Evolutionary conservation across 2,888 invertebrate genomes (phyloP).

Genomic region (Carterocephalus palaemon): DNA sequence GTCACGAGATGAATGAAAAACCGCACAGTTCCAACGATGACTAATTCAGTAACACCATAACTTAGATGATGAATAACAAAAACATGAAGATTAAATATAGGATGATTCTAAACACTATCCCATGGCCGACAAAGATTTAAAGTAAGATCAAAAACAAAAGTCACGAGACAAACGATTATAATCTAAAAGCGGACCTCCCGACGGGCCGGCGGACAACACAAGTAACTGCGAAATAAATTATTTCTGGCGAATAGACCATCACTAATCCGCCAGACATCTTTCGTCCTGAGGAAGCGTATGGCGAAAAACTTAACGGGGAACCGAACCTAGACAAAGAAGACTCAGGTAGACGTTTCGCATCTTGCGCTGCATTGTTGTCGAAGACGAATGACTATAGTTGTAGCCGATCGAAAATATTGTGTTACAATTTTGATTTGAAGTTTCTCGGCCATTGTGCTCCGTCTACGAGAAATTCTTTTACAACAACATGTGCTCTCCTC

Average conservation of each 20-base stretch:
- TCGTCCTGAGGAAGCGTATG: constrained; percentile 8
- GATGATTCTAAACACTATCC: too few relatives aligned
- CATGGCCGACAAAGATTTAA: neutral
- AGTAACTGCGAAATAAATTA: constrained; percentile 15
- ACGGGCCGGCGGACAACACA: neutral
- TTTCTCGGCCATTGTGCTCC: constrained; percentile 7
- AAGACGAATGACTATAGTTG: constrained; percentile 17
- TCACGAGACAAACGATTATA: constrained; percentile 1
- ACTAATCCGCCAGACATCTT: constrained; percentile 22
- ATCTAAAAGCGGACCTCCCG: constrained; percentile 12
- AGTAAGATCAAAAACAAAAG: neutral
- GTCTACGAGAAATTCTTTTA: neutral
- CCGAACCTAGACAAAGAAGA: constrained; percentile 14
- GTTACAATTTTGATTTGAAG: constrained; percentile 20
- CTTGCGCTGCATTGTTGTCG: constrained; percentile 4
- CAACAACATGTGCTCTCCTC: neutral
- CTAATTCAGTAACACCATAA: too few relatives aligned
- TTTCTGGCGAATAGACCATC: constrained; percentile 7
- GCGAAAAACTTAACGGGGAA: constrained; percentile 12
- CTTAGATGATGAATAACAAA: too few relatives aligned
- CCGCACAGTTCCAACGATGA: too few relatives aligned
- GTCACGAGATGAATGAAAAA: too few relatives aligned
- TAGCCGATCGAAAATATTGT: constrained; percentile 18
- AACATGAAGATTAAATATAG: neutral
- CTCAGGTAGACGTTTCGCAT: constrained; percentile 15